A percentile compares a stretch with the other conserved stretches of the same genome.
These are phyloP conservation scores for Mus caroli DNA, from an alignment of 2,797 vertebrate genomes.

Conservation along the genomic window DNA sequence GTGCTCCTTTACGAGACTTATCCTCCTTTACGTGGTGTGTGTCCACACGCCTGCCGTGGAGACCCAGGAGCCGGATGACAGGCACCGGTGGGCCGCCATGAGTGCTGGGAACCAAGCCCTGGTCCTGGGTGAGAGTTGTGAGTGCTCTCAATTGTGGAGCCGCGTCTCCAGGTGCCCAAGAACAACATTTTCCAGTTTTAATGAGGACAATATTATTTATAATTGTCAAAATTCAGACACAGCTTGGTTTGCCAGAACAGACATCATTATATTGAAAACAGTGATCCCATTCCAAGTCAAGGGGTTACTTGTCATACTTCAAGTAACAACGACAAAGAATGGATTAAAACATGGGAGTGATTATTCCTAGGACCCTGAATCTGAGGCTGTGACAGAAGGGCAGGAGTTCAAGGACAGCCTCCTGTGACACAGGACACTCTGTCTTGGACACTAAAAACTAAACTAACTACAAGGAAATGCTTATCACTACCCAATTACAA, in stretches of 20 bases:
- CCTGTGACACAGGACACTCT: neutral
- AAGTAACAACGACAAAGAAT: neutral
- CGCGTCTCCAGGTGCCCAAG: neutral
- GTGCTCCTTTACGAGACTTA: neutral
- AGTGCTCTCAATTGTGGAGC: neutral
- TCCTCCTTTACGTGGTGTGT: too few relatives aligned
- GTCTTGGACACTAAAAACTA: neutral
- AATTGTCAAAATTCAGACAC: constrained; percentile 22
- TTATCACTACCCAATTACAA: neutral
- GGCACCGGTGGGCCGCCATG: too few relatives aligned
- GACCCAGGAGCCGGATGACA: neutral
- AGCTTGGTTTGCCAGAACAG: neutral
- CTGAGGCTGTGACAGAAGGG: neutral
- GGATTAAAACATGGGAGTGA: neutral
- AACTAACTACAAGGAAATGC: neutral
- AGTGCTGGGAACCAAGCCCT: neutral
- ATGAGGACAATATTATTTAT: constrained; percentile 36
- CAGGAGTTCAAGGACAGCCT: neutral
- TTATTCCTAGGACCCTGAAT: neutral
- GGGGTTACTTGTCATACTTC: neutral
- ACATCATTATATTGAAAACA: neutral
- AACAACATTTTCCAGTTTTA: neutral
- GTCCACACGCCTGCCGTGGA: neutral
- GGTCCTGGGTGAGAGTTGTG: neutral
- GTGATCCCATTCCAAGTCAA: neutral